Evolutionary conservation across 2,888 invertebrate genomes (phyloP), one percentile per base, ranked within the genome.

Genomic region (Torymus aiolomorphi): DNA sequence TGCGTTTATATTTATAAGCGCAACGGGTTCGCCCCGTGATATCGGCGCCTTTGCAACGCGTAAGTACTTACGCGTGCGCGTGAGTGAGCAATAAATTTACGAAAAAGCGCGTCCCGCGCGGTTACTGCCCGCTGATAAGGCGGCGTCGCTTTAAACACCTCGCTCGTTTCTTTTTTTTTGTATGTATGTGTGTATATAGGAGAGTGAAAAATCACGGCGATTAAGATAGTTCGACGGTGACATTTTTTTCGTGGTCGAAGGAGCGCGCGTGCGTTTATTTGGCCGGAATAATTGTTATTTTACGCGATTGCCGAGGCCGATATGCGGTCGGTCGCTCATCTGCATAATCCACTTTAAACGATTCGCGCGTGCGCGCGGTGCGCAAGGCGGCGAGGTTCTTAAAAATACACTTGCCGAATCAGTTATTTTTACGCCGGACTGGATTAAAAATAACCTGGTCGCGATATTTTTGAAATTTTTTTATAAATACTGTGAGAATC

Each of bases 321-420:
- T 75, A 61, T 61, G 67, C 67, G n/a, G n/a, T 52, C 16, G 31
- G 49, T 59, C 5, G 31, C 59, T 75, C 75, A 61, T 75, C 51
- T 75, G 59, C 61, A 59, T 75, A 75, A 67, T 66, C 63, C 54
- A 16, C 51, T 52, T 66, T 65, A 66, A 66, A 66, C 66, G 57
- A 74, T 52, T 61, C 59, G 59, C 31, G 4, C 31, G 31, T 5
- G 31, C 31, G 31, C 24, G 24, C 24, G 3, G 24, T 5, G 31
- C 31, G 31, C 49, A 52, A 49, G 12, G 54, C 61, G 54, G 54
- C 42, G 73, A 16, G 18, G 54, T 54, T 31, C 31, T 31, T 42
- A n/a, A n/a, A 63, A 73, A 73, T 72, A 49, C 71, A 51, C 49
- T 71, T 71, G 59, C 57, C 54, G 24, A 51, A 52, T 57, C 66